Evolutionary conservation across 2,797 vertebrate genomes (phyloP), one percentile per base, ranked within the genome.

Genomic region (Cygnus olor): DNA sequence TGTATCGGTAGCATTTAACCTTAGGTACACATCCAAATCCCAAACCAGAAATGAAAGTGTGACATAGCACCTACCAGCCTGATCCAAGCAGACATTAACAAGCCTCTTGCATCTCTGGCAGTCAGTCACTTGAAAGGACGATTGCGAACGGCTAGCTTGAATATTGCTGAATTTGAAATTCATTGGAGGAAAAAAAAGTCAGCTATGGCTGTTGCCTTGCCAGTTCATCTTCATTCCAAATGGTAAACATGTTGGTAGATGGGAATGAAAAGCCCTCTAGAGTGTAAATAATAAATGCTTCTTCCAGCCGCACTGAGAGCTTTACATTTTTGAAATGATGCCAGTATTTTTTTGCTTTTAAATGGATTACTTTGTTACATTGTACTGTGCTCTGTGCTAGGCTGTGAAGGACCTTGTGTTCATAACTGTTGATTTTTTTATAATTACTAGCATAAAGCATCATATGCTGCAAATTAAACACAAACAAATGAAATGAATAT

Each of bases 231-330:
- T 95, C 89, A 69, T 91, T 93, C 38, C 58, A 86, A 90, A 87
- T 36, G 30, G 80, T 72, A 95, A 92, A 65, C 54, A 36, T 72
- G 80, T 76, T 85, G 68, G 74, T 89, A 69, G 88, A 83, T 61
- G 66, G 91, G 89, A 95, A 95, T 91, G 85, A 91, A 93, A 88
- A 92, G 64, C 60, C 79, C 79, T 79, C 42, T 22, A 27, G 69
- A 47, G 56, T 45, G 72, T 93, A 88, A 90, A 94, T 96, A 95
- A 96, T 88, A 83, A 94, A 90, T 69, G 45, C 69, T 54, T 86
- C 76, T 90, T 94, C 83, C 72, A 93, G 95, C 90, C 85, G 60
- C 51, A 81, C 42, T 36, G 70, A 70, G 47, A 6, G 4, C 49
- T 87, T 93, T 83, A 78, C 0, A 0, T 63, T 91, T 95, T 70